These are phyloP conservation scores for Melinaea marsaeus DNA, from an alignment of 2,888 invertebrate species.

Conservation along the genomic window DNA sequence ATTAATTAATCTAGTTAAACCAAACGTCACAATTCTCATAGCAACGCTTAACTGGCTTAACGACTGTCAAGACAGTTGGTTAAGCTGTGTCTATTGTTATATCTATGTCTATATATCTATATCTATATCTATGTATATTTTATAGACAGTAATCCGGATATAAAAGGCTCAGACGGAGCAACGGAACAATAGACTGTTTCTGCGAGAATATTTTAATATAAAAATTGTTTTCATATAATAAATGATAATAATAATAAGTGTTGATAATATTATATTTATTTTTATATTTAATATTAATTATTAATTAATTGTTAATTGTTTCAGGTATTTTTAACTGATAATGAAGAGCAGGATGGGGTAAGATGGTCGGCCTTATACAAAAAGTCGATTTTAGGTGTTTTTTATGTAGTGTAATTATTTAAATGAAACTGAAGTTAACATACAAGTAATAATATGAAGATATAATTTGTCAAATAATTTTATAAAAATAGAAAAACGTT, in stretches of 20 bases:
- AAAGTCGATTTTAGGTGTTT: too few species aligned
- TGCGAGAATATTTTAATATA: slow-evolving; percentile 18
- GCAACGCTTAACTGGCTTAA: slow-evolving; percentile 28
- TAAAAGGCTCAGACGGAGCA: slow-evolving; percentile 24
- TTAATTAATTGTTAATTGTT: slow-evolving; percentile 44
- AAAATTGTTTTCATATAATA: slow-evolving; percentile 4
- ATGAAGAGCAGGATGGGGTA: slow-evolving; percentile 15
- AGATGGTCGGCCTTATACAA: background rate
- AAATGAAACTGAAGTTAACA: too few species aligned
- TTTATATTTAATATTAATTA: slow-evolving; percentile 2
- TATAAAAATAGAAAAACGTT: slow-evolving; percentile 47
- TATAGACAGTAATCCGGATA: slow-evolving; percentile 27
- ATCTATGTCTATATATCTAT: slow-evolving; percentile 20
- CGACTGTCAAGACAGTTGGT: slow-evolving; percentile 24
- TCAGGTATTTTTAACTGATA: slow-evolving; percentile 70
- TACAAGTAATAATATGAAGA: slow-evolving; percentile 40
- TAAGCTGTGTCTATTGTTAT: slow-evolving; percentile 24
- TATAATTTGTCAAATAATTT: slow-evolving; percentile 36
- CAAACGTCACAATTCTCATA: slow-evolving; percentile 11
- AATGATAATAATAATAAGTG: background rate
- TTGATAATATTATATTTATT: background rate
- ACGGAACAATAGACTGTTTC: slow-evolving; percentile 16
- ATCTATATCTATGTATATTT: slow-evolving; percentile 17
- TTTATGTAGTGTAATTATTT: slow-evolving; percentile 10
- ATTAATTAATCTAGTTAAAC: background rate